Base-by-base conservation (phyloP, 2,888 invertebrate species). In the Uloborus plumipes region DNA sequence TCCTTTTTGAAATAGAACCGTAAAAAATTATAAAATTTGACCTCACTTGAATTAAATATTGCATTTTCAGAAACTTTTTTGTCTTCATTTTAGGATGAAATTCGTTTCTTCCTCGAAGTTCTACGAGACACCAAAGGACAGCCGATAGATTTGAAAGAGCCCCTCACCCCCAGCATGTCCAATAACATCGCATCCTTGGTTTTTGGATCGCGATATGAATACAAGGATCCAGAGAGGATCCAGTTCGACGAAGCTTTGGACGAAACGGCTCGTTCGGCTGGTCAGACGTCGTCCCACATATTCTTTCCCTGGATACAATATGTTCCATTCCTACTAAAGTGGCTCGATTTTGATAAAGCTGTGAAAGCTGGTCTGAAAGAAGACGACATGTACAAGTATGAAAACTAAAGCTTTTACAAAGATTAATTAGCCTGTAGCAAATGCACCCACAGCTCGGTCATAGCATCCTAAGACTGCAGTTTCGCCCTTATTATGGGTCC, bases 181-280 rank as follows among this genome's bases (percentile, higher is more conserved):
- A 86, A 86, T 62, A 86, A 82, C 74, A 86, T 86, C 26, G 85
- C 82, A 14, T 79, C 84, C 16, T 69, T 86, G 14, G 74, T 86
- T 1, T 86, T 85, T 69, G 86, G 86, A 9, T 71, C 85, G 26
- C 18, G 85, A 71, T 86, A 82, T 55, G 85, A 85, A 7, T 84
- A 85, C 64, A 67, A 75, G 31, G 84, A 86, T 61, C 84, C 83
- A 0, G 75, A 75, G n/a, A 61, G 84, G 22, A 58, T 59, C 1
- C 20, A 69, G 3, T 13, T 85, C 22, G 84, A 84, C 31, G 31
- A 59, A 16, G 64, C 20, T 20, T 16, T 82, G 14, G 26, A 76
- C 1, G n/a, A 22, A 31, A 61, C 16, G 0, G 20, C 15, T 14
- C 22, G 62, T 18, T 14, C 9, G 2, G 11, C 61, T 22, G 65